Evolutionary conservation across 2,888 invertebrate genomes (phyloP).

Genomic region (Hydrotaea cyrtoneurina): DNA sequence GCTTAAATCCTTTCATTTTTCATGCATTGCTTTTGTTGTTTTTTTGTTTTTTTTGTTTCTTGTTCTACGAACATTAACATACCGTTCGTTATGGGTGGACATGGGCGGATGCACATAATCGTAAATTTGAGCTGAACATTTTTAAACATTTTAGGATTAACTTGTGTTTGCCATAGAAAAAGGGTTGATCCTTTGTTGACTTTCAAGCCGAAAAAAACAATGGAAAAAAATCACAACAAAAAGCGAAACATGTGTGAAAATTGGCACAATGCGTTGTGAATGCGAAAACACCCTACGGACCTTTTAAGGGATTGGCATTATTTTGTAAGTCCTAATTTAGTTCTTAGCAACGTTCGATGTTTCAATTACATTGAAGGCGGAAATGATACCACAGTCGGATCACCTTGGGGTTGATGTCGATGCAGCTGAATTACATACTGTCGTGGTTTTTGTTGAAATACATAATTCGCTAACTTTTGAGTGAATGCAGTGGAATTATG

Average conservation of each 20-base stretch:
- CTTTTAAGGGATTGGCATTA: conserved; percentile 4
- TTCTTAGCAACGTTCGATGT: neutral
- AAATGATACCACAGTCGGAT: neutral
- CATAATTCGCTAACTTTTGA: too few relatives aligned
- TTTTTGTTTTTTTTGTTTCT: neutral
- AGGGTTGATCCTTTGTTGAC: conserved; percentile 41
- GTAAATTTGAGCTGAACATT: conserved; percentile 44
- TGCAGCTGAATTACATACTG: too few relatives aligned
- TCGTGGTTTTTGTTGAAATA: too few relatives aligned
- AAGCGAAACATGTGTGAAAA: conserved; percentile 47
- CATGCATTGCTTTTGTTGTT: conserved; percentile 6
- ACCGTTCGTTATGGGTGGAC: conserved; percentile 49
- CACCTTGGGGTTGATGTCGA: too few relatives aligned
- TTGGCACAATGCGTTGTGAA: conserved; percentile 46
- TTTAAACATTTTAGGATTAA: conserved; percentile 40
- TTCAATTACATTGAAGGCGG: neutral
- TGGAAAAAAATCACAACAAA: conserved; percentile 10
- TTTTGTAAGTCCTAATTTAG: conserved; percentile 31
- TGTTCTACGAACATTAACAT: conserved; percentile 32
- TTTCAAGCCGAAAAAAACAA: conserved; percentile 3
- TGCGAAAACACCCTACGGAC: conserved; percentile 40
- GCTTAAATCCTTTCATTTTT: conserved; percentile 21
- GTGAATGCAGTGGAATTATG: too few relatives aligned
- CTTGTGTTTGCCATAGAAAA: conserved; percentile 31
- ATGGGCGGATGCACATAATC: conserved; percentile 51